These are phyloP conservation scores for Orthonychiurus folsomi DNA, from an alignment of 2,888 invertebrate genomes.

Conservation along the genomic window DNA sequence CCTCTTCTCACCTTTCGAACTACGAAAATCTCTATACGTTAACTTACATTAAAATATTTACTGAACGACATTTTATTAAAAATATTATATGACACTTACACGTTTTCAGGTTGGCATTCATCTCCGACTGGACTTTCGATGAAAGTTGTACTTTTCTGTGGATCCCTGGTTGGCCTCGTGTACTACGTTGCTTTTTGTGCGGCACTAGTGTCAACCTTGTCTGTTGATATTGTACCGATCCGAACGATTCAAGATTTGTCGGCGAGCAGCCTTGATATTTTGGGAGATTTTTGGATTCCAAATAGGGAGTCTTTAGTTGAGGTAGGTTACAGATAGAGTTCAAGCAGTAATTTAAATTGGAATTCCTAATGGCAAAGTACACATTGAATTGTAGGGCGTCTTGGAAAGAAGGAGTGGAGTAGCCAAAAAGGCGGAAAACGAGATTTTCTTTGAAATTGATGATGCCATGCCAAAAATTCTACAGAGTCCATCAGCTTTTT, in stretches of 20 bases:
- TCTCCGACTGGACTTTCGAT: neutral
- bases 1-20: neutral
- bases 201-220: conserved; percentile 7
- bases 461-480: neutral
- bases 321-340: no score
- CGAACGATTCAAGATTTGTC: neutral
- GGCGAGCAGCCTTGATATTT: neutral
- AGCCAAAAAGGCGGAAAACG: neutral
- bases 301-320: neutral
- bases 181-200: conserved; percentile 10
- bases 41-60: no score
- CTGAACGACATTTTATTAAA: no score
- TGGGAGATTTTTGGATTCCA: conserved; percentile 5
- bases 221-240: conserved; percentile 9
- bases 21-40: no score
- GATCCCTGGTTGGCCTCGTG: neutral
- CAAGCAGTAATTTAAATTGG: no score
- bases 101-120: conserved; percentile 8
- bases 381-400: neutral
- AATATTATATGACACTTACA: no score
- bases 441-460: neutral
- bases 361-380: no score
- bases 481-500: neutral
- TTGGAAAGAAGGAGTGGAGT: neutral
- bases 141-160: neutral